Percentiles rank a stretch among this genome's conserved stretches.
phyloP scores from a whole-genome alignment of 2,888 invertebrate genomes.

The Griposia aprilina region DNA sequence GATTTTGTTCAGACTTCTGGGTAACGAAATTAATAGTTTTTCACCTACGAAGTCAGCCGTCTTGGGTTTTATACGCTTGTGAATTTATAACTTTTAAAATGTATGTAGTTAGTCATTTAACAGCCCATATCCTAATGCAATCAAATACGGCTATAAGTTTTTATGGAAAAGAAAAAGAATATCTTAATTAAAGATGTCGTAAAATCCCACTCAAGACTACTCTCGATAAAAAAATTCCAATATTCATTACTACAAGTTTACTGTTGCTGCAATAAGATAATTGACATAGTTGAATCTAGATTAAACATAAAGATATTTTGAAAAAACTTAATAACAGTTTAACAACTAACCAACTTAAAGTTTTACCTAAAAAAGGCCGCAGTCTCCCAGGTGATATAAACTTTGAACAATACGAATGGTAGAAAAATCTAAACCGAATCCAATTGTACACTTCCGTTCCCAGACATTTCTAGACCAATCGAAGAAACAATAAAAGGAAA shows the following conservation, averaged over 20 bases:
- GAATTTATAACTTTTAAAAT: background rate
- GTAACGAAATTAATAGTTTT: background rate
- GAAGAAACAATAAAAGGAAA: conserved; percentile 76
- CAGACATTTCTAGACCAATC: conserved; percentile 75
- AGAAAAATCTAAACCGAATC: conserved; percentile 67
- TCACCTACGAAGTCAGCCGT: background rate
- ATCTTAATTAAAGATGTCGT: conserved; percentile 15
- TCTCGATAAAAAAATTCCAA: conserved; percentile 1
- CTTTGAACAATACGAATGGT: conserved; percentile 59
- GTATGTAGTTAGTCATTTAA: conserved; percentile 5
- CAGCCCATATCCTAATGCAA: background rate
- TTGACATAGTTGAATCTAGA: background rate
- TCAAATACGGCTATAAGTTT: background rate
- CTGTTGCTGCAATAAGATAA: conserved; percentile 1
- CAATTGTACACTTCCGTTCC: conserved; percentile 77
- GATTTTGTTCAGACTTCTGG: background rate
- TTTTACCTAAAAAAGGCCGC: conserved; percentile 32
- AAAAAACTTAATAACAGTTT: background rate
- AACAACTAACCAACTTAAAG: conserved; percentile 21
- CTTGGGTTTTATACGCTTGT: background rate
- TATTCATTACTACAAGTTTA: conserved; percentile 22
- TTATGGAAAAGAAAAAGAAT: conserved; percentile 21
- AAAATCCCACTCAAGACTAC: conserved; percentile 13
- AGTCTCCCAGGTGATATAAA: conserved; percentile 42
- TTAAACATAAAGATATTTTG: background rate